Conservation (phyloP, 2,113 vertebrate genomes). For the Pachycephala philippinensis region DNA sequence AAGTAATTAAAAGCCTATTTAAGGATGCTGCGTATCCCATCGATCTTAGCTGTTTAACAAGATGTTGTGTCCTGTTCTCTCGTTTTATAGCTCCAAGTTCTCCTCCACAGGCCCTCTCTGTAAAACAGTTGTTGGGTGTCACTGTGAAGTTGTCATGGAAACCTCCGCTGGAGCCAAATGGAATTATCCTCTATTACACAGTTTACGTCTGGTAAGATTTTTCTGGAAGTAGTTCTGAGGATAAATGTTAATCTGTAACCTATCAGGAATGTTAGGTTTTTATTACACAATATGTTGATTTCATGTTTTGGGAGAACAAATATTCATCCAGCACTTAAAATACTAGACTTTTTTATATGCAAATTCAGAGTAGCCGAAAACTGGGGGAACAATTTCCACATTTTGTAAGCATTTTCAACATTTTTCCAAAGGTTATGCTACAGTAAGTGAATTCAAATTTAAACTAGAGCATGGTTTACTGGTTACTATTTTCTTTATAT, state of each 20-base stretch:
- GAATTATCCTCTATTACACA: conserved; percentile 91
- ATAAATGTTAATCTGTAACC: conserved; percentile 69
- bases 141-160: conserved; percentile 91
- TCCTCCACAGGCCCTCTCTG: conserved; percentile 82
- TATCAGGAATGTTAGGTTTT: conserved; percentile 65
- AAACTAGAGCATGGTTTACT: neutral
- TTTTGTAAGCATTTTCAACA: neutral
- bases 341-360: neutral
- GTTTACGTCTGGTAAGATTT: conserved; percentile 90
- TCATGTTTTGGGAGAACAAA: neutral
- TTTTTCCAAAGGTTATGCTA: neutral
- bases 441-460: neutral
- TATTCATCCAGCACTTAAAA: neutral
- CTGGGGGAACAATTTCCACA: neutral
- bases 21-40: neutral
- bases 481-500: neutral
- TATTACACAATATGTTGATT: conserved; percentile 10
- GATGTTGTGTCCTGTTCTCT: conserved; percentile 5
- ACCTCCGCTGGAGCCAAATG: conserved; percentile 87
- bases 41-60: conserved; percentile 38
- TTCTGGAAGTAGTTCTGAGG: conserved; percentile 74
- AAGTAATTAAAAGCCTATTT: conserved; percentile 8
- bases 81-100: conserved; percentile 86
- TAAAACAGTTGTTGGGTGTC: conserved; percentile 89
- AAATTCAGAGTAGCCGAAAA: neutral